Evolutionary conservation across 2,113 vertebrate genomes (phyloP).

Genomic region (Pagrus major): DNA sequence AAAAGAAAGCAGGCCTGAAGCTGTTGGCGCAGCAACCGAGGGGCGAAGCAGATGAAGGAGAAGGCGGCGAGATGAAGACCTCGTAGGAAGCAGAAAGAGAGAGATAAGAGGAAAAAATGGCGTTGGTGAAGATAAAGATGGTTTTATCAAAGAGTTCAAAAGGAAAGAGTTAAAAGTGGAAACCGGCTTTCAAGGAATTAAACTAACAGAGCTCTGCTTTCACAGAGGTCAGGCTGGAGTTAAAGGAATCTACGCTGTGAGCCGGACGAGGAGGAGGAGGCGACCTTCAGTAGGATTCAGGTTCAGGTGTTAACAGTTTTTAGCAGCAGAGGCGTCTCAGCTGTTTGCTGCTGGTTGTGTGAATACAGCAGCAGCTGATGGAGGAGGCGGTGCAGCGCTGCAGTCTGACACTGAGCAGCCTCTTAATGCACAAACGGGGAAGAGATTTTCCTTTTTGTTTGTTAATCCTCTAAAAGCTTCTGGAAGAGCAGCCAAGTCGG

Average conservation of each 20-base stretch:
- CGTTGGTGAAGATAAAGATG: neutral
- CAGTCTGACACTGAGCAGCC: constrained; percentile 8
- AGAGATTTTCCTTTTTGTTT: constrained; percentile 30
- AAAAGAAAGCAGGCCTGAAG: constrained; percentile 46
- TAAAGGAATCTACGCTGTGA: too few species aligned
- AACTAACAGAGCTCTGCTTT: neutral
- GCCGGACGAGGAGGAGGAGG: neutral
- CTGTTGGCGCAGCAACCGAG: constrained; percentile 47
- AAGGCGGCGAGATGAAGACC: constrained; percentile 15
- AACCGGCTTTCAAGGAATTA: neutral
- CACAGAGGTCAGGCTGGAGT: neutral
- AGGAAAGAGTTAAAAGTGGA: neutral
- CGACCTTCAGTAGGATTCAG: neutral
- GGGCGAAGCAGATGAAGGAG: constrained; percentile 12
- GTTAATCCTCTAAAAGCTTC: constrained; percentile 61
- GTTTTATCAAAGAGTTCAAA: constrained; percentile 7
- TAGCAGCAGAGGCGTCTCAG: neutral
- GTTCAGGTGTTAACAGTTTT: neutral
- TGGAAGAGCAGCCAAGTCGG: constrained; percentile 19
- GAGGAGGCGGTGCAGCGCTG: constrained; percentile 13
- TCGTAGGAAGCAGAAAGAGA: neutral
- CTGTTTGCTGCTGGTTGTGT: neutral
- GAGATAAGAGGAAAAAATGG: neutral
- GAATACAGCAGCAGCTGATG: constrained; percentile 4
- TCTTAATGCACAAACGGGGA: constrained; percentile 31